phyloP scores from a whole-genome alignment of 2,113 vertebrate genomes.

The Ornithorhynchus anatinus region DNA sequence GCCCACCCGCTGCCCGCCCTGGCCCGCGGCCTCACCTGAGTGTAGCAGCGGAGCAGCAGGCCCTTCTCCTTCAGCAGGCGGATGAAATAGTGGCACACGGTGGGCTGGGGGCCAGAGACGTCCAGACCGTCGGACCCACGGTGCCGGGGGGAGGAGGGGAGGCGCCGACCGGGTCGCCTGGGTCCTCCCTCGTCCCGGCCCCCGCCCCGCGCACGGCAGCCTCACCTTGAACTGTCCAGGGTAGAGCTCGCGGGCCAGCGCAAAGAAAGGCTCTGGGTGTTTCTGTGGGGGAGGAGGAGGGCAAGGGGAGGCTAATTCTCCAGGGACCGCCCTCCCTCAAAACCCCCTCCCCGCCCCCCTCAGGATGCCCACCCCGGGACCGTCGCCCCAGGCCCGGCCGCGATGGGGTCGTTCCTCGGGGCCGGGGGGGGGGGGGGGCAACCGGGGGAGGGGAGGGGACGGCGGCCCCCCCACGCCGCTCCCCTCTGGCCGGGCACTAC shows the following conservation, averaged over 20 bases:
- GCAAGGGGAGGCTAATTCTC: too few species aligned
- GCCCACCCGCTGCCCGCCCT: too few species aligned
- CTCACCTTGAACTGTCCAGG: slow-evolving; percentile 92
- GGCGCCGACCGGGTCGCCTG: not conserved
- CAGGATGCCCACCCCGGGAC: not conserved
- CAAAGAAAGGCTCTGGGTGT: slow-evolving; percentile 91
- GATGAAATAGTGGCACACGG: slow-evolving; percentile 91
- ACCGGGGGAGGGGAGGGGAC: not conserved
- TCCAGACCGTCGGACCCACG: fast-evolving
- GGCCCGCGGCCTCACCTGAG: slow-evolving; percentile 72
- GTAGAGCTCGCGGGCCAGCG: slow-evolving; percentile 87
- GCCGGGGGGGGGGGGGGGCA: too few species aligned
- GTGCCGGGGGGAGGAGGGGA: not conserved
- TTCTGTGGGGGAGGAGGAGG: slow-evolving; percentile 64
- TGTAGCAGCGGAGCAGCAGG: slow-evolving; percentile 85
- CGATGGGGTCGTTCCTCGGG: not conserved
- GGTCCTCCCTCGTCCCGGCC: not conserved
- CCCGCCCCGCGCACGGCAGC: not conserved
- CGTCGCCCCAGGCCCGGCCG: not conserved
- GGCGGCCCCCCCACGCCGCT: not conserved
- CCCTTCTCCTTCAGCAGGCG: slow-evolving; percentile 89
- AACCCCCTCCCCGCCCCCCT: too few species aligned
- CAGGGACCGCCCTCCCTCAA: too few species aligned
- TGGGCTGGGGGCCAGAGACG: slow-evolving; percentile 71
- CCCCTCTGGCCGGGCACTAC: slow-evolving; percentile 47